Base-by-base conservation (phyloP, 2,888 invertebrate genomes). In the Calliopum simillimum region DNA sequence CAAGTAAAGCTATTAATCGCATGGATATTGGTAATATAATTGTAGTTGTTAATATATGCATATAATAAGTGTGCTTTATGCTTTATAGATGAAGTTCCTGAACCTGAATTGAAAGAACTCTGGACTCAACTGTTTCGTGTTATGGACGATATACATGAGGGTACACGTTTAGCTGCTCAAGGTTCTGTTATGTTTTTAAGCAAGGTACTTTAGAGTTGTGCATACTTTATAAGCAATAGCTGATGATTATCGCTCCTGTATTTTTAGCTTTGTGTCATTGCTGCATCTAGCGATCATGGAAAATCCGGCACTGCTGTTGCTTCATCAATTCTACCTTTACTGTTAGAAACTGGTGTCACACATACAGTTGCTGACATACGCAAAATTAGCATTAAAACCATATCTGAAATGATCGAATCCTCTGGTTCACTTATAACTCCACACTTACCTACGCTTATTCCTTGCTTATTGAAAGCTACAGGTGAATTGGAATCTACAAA, bases 101-200 rank as follows among this genome's bases (percentile, higher is more conserved):
- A 86, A 68, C 86, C 86, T 1, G 86, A 86, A 74, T 73, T 86
- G 0, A 79, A 80, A 3, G 84, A 85, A 62, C 76, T 86, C 0
- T 97, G 97, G 96, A 88, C 88, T 44, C 92, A 93, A 80, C 86
- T 97, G 73, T 95, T 97, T 84, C 88, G 96, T 21, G 97, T 97
- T 0, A 94, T 96, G 92, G 98, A 98, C 83, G 98, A 98, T 85
- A 94, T 96, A 77, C 97, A 98, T 84, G 97, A 95, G 82, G 94
- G 92, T 25, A 95, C 95, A 0, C 86, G 96, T 62, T 87, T 90
- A 71, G 91, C 93, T 0, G 95, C 95, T 4, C 91, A 89, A 6
- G 90, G 90, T 68, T 92, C 95, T 0, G 90, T 92, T 0, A 89
- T 88, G 76, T 88, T 91, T 21, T 86, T 96, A 16, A 92, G 94